Conservation (phyloP, 2,888 invertebrate genomes). For the Melanotus villosus region DNA sequence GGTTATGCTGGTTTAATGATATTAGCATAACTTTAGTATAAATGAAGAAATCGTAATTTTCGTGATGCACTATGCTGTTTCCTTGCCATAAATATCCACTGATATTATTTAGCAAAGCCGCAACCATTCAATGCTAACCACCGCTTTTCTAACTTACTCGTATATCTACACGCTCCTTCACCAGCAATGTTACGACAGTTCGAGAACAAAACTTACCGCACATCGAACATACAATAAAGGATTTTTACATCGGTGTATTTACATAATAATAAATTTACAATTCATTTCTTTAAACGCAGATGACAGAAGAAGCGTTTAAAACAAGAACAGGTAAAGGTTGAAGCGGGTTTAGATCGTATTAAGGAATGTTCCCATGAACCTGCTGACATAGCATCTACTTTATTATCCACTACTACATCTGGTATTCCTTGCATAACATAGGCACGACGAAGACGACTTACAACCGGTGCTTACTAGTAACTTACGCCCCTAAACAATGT, state of each 20-base stretch:
- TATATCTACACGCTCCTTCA: constrained; percentile 11
- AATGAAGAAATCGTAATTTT: no score
- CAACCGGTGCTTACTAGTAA: constrained; percentile 27
- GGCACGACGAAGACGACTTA: constrained; percentile 50
- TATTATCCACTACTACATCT: constrained; percentile 48
- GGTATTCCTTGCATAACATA: constrained; percentile 51
- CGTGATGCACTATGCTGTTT: no score
- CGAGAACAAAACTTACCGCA: constrained; percentile 5
- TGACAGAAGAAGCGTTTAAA: constrained; percentile 37
- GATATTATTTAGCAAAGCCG: no score
- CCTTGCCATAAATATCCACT: no score
- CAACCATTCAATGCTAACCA: no score
- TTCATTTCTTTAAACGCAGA: constrained; percentile 31
- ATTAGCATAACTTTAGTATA: no score
- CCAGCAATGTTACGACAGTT: constrained; percentile 1
- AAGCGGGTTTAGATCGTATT: constrained; percentile 47
- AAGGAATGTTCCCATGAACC: constrained; percentile 54
- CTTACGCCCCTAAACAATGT: constrained; percentile 16
- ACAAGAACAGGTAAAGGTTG: constrained; percentile 45
- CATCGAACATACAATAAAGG: not conserved
- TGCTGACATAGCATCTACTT: constrained; percentile 49
- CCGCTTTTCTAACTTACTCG: no score
- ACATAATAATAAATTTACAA: constrained; percentile 36
- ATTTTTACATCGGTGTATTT: not conserved
- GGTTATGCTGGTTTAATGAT: no score